A percentile compares a stretch with the other conserved stretches of the same genome.
phyloP scores from a whole-genome alignment of 92 coral and sea anemone genomes.

The Heliopora coerulea region DNA sequence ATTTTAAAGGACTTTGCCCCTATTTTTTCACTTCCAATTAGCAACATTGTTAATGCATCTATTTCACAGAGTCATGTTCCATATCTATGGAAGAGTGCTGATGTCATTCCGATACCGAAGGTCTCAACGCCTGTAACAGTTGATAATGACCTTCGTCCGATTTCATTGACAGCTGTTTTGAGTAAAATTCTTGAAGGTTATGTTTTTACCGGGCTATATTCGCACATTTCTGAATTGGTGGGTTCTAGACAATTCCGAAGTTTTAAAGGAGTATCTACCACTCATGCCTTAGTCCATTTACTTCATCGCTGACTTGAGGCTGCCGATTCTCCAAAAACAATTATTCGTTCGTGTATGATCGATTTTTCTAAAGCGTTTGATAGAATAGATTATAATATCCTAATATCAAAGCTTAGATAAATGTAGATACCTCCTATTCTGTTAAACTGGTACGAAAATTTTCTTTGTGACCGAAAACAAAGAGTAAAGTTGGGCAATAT shows the following conservation, averaged over 20 bases:
- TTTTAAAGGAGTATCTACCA: conserved; percentile 29
- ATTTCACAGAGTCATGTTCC: conserved; percentile 45
- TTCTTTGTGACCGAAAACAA: conserved; percentile 52
- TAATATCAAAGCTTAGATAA: conserved; percentile 39
- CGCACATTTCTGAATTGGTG: conserved; percentile 19
- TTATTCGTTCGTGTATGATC: conserved; percentile 52
- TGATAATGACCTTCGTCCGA: conserved; percentile 55
- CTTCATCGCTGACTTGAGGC: conserved; percentile 33
- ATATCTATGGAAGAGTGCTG: conserved; percentile 50
- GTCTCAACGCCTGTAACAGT: conserved; percentile 46
- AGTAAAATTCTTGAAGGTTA: conserved; percentile 8
- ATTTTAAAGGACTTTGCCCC: conserved; percentile 45
- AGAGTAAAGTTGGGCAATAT: conserved; percentile 40
- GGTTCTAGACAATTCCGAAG: conserved; percentile 38
- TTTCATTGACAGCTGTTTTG: conserved; percentile 49
- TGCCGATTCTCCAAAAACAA: conserved; percentile 42
- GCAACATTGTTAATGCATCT: conserved; percentile 45
- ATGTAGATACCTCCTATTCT: conserved; percentile 51
- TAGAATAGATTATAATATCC: conserved; percentile 50
- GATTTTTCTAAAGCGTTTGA: conserved; percentile 64
- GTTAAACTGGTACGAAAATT: conserved; percentile 56
- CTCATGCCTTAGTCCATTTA: conserved; percentile 15
- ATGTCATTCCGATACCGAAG: conserved; percentile 48
- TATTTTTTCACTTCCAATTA: conserved; percentile 32
- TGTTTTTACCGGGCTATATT: conserved; percentile 26